Evolutionary conservation across 2,113 vertebrate genomes (phyloP), one percentile per base, ranked within the genome.

Genomic region (Pelmatolapia mariae): DNA sequence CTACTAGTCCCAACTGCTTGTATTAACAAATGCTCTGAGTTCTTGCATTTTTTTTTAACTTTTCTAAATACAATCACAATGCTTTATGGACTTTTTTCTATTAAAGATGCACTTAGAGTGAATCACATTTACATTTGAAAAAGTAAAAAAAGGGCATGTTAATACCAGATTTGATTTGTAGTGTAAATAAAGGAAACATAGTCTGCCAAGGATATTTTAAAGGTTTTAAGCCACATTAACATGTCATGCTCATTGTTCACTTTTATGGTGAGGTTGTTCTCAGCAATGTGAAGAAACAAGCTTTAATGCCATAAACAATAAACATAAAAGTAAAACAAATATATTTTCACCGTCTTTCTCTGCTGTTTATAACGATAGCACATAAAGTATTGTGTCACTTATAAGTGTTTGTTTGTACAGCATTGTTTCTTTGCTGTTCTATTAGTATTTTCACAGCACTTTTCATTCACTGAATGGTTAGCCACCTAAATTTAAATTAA

Each of bases 231-330:
- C 7, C 16, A 1, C 50, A 53, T 43, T 31, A 63, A 22, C 3
- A 0, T 16, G 1, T 76, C 7, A 31, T 31, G 16, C 43, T 76
- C 3, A 0, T 76, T 12, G 24, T 76, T 76, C 43, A 19, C 9
- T 36, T 85, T 73, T 66, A 54, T 8, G 43, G 19, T 7, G 4
- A 79, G 24, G 66, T 8, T 57, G 18, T 18, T 36, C 5, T 26
- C 22, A 61, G 68, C 40, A 9, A 16, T 10, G 9, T 13, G 18
- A 16, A 13, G 38, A 26, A 33, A 56, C 3, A 31, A 33, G 16
- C 31, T 66, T 9, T 38, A 61, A 38, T 18, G 38, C 45, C 56
- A 54, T 45, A 31, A 82, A 45, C 4, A 57, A 26, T 29, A 68
- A 83, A 56, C 43, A 71, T 38, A 61, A 12, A 33, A 76, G 19